Conservation (phyloP, 2,888 invertebrate genomes). For the Zootermopsis nevadensis region DNA sequence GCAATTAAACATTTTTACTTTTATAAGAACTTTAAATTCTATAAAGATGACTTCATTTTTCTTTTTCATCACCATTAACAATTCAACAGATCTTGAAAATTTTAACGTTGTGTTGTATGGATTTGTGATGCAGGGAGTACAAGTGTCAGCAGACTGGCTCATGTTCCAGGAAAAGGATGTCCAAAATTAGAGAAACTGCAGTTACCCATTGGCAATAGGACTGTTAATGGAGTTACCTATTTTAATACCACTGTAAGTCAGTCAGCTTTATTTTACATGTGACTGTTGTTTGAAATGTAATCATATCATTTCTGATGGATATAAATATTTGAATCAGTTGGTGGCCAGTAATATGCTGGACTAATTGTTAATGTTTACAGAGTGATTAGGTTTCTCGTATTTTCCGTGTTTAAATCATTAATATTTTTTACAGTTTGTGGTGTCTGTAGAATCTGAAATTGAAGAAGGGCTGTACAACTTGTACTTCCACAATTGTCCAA, state of each 20-base stretch:
- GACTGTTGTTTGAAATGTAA: not conserved
- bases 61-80: too few relatives aligned
- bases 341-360: too few relatives aligned
- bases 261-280: not conserved
- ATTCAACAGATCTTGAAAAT: too few relatives aligned
- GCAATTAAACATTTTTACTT: too few relatives aligned
- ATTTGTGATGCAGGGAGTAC: not conserved
- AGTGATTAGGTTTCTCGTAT: too few relatives aligned
- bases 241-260: slow-evolving; percentile 73
- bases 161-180: not conserved
- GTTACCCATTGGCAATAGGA: slow-evolving; percentile 50
- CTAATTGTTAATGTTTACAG: too few relatives aligned
- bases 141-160: not conserved
- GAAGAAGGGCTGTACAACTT: slow-evolving; percentile 95
- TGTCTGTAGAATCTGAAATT: slow-evolving; percentile 77
- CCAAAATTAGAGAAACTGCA: not conserved
- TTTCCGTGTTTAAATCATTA: too few relatives aligned
- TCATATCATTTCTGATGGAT: too few relatives aligned
- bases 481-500: slow-evolving; percentile 94
- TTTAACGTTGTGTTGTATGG: too few relatives aligned
- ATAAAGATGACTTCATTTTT: too few relatives aligned
- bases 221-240: slow-evolving; percentile 66
- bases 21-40: too few relatives aligned
- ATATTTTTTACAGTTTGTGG: slow-evolving; percentile 73
- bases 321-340: too few relatives aligned